These are phyloP conservation scores for Aplysia californica DNA, from an alignment of 1,140 invertebrate genomes.

Conservation along the genomic window DNA sequence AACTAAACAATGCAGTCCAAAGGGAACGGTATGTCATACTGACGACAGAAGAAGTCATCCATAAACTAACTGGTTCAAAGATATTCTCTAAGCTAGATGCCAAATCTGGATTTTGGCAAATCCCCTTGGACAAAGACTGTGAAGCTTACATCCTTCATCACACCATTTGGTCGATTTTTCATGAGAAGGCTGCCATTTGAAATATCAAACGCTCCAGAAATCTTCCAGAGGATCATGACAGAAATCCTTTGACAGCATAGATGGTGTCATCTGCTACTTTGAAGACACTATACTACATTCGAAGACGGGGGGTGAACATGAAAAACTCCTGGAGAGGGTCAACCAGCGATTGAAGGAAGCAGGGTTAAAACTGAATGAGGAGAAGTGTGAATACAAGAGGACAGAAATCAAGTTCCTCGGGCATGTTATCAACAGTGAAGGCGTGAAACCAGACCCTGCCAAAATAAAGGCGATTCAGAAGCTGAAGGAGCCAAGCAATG, in stretches of 20 bases:
- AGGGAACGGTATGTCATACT: conserved; percentile 28
- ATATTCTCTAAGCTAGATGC: conserved; percentile 32
- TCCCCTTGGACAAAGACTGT: conserved; percentile 20
- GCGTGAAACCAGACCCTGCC: conserved; percentile 51
- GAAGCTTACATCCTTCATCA: conserved; percentile 40
- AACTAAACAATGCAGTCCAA: conserved; percentile 28
- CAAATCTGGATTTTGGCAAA: conserved; percentile 30
- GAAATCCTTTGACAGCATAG: conserved; percentile 28
- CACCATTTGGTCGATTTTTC: conserved; percentile 64
- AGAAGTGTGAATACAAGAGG: conserved; percentile 60
- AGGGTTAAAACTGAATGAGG: conserved; percentile 53
- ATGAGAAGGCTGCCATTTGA: conserved; percentile 66
- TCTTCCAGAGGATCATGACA: conserved; percentile 33
- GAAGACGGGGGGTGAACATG: conserved; percentile 37
- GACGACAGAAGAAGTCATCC: conserved; percentile 29
- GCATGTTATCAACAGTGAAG: conserved; percentile 18
- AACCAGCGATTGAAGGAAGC: conserved; percentile 39
- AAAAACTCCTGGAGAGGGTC: conserved; percentile 37
- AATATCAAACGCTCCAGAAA: conserved; percentile 43
- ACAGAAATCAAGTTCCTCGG: conserved; percentile 29
- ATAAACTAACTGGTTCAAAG: conserved; percentile 56
- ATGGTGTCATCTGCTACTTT: conserved; percentile 24
- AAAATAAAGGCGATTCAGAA: conserved; percentile 47
- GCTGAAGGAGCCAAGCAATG: conserved; percentile 48
- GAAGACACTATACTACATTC: conserved; percentile 54